Conservation (phyloP, 1,140 invertebrate species). For the Lepidurus packardi region DNA sequence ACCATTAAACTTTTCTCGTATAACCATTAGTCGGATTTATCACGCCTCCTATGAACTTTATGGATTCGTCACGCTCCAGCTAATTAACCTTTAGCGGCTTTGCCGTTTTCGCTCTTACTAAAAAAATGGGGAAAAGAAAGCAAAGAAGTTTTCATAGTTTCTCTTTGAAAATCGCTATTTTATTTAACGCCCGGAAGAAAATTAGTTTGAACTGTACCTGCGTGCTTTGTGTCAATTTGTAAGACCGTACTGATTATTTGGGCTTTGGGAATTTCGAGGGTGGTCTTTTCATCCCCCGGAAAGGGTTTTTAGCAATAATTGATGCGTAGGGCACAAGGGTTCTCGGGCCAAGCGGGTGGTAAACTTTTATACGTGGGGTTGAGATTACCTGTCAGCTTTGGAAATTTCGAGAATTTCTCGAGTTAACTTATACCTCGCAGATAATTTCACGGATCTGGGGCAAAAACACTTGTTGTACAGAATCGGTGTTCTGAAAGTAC, state of each 20-base stretch:
- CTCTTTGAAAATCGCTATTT: not conserved
- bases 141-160: not conserved
- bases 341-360: not conserved
- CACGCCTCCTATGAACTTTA: not conserved
- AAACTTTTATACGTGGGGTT: conserved; percentile 7
- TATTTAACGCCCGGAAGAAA: not conserved
- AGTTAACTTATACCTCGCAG: not conserved
- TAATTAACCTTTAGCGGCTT: not conserved
- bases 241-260: not conserved
- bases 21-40: not conserved
- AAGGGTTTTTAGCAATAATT: not conserved
- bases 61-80: not conserved
- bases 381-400: not conserved
- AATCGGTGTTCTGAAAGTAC: no score
- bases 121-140: not conserved
- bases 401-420: not conserved
- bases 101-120: not conserved
- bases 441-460: not conserved
- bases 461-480: not conserved
- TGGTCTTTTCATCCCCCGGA: conserved; percentile 9
- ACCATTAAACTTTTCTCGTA: not conserved
- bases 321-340: not conserved
- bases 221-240: not conserved
- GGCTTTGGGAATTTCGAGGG: not conserved
- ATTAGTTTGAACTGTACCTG: not conserved